Conservation (phyloP, 64 coral and sea anemone species). For the Pachyseris speciosa region DNA sequence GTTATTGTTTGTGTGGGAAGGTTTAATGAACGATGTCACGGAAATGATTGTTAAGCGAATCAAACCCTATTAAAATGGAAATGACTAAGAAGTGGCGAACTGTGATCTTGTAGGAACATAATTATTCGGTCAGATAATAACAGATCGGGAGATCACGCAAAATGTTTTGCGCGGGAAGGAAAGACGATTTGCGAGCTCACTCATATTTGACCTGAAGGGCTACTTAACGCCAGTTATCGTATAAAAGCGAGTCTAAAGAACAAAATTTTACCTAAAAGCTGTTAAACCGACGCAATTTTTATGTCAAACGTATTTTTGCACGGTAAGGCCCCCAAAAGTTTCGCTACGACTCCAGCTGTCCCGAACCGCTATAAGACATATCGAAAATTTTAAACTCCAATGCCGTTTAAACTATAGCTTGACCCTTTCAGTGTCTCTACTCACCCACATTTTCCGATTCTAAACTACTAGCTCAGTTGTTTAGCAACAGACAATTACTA, state of each 20-base stretch:
- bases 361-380: conserved; percentile 21
- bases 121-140: conserved; percentile 35
- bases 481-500: conserved; percentile 37
- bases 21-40: conserved; percentile 47
- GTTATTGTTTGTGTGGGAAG: conserved; percentile 53
- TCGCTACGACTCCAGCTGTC: conserved; percentile 17
- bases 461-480: background rate
- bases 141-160: conserved; percentile 29
- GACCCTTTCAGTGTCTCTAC: background rate
- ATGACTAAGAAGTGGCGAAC: conserved; percentile 20
- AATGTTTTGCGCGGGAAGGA: conserved; percentile 25
- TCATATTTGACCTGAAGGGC: background rate
- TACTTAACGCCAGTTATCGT: background rate
- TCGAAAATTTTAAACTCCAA: background rate
- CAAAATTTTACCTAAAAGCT: background rate
- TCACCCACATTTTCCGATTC: conserved; percentile 10
- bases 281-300: background rate
- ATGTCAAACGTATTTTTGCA: background rate
- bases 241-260: background rate
- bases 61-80: conserved; percentile 51
- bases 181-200: background rate
- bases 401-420: background rate
- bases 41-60: conserved; percentile 43
- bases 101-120: conserved; percentile 19
- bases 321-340: background rate